phyloP scores from a whole-genome alignment of 2,797 vertebrate genomes.

The Thaleichthys pacificus region DNA sequence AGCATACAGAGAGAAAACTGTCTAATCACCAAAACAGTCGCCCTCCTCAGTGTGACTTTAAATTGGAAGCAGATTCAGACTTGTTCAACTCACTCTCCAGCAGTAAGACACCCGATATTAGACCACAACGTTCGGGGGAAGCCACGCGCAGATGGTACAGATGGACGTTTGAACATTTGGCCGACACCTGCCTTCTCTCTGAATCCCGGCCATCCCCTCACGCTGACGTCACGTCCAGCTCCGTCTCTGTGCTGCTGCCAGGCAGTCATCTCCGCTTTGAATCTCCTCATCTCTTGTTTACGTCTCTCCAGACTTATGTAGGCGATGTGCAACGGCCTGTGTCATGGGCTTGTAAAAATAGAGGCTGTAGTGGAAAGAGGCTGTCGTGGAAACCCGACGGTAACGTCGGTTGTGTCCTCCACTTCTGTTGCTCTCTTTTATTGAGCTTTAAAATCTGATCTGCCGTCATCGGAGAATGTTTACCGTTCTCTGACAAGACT shows the following conservation, averaged over 20 bases:
- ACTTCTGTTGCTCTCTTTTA: constrained; percentile 32
- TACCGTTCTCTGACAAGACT: constrained; percentile 51
- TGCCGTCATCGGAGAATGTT: constrained; percentile 49
- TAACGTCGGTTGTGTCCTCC: constrained; percentile 41
- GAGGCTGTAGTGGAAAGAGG: too few relatives aligned
- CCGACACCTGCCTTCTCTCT: constrained; percentile 28
- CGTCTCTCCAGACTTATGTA: constrained; percentile 37
- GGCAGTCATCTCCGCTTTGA: not conserved
- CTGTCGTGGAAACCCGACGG: not conserved
- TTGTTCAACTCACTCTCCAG: constrained; percentile 8
- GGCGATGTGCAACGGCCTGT: constrained; percentile 53
- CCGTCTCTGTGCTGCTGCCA: not conserved
- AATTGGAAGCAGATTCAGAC: constrained; percentile 37
- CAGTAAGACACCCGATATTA: constrained; percentile 13
- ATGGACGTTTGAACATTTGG: not conserved
- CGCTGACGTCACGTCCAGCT: not conserved
- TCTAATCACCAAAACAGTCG: constrained; percentile 17
- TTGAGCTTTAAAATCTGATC: constrained; percentile 33
- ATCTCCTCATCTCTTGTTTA: constrained; percentile 26
- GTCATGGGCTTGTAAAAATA: constrained; percentile 31
- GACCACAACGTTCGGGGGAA: constrained; percentile 2
- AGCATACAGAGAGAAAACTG: constrained; percentile 23
- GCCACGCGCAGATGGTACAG: not conserved
- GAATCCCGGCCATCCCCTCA: not conserved
- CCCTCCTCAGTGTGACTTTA: constrained; percentile 32